Base-by-base conservation (phyloP, 2,113 vertebrate species). In the Synchiropus splendidus region DNA sequence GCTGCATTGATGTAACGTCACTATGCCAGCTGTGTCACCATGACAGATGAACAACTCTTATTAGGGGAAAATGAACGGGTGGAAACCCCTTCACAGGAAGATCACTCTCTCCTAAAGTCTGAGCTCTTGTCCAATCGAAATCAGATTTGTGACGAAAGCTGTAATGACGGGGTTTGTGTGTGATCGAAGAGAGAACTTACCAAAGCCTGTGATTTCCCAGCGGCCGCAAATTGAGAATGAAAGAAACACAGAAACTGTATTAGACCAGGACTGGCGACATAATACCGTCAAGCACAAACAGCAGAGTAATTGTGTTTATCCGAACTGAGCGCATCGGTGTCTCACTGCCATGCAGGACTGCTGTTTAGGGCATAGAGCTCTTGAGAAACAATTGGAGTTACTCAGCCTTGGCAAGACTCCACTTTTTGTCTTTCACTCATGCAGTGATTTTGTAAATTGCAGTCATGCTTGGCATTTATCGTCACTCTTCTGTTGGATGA, bases 301-400 rank as follows among this genome's bases (percentile, higher is more conserved):
- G 64, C 58, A 64, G 48, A 71, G 52, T 40, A 42, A 44, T 18
- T 51, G 35, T 45, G 43, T 63, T 61, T 61, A 61, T 67, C 61
- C 64, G 74, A 42, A 74, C 42, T 72, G 61, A 78, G 68, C 36
- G 51, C 52, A 81, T 12, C 55, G 59, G 69, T 72, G 62, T 53
- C 60, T 76, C 57, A 67, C 66, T 75, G 72, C 75, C 86, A 88
- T 88, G 86, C 86, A 83, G 68, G 73, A 81, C 80, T 75, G 74
- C 70, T 56, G 43, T 36, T 64, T 51, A 39, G 37, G 58, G 45
- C 49, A 45, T 21, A 65, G 57, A 63, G 68, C 64, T 64, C 57
- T 58, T 58, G 46, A 74, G 48, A 63, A 51, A 61, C 58, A 50
- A 53, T 59, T 72, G 21, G 67, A 32, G 53, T 70, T 68, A 45